Percentiles rank a stretch among this genome's conserved stretches.
Evolutionary conservation across 2,797 vertebrate species (phyloP).

Genomic region (Sciurus carolinensis): DNA sequence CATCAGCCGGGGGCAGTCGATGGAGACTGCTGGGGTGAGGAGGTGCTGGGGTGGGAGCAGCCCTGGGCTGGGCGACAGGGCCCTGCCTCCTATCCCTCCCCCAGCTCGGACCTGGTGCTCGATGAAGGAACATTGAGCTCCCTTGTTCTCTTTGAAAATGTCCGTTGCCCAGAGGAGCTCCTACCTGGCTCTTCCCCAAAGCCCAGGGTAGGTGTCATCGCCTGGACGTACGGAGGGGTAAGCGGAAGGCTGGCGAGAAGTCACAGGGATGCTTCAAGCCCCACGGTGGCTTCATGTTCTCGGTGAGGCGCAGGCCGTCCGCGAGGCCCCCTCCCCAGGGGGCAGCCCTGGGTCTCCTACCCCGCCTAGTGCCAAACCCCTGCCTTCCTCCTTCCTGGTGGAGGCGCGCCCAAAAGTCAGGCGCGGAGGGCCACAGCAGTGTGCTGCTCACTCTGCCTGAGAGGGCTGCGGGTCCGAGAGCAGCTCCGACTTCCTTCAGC

Average conservation of each 20-base stretch:
- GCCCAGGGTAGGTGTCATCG: not conserved
- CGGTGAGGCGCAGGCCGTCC: fast-evolving
- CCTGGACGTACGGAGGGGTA: not conserved
- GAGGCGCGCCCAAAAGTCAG: no score
- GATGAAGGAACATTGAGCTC: not conserved
- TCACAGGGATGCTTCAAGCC: fast-evolving
- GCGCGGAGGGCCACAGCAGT: not conserved
- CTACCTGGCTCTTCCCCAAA: not conserved
- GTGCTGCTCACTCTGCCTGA: not conserved
- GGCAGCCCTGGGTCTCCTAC: fast-evolving
- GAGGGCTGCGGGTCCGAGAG: fast-evolving
- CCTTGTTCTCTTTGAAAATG: not conserved
- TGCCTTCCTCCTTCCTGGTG: not conserved
- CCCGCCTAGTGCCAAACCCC: not conserved
- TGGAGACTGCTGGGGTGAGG: no score
- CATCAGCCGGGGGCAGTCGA: no score
- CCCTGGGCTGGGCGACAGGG: not conserved
- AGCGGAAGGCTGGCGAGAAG: not conserved
- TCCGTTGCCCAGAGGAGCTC: not conserved
- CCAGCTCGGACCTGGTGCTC: not conserved
- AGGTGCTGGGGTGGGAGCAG: not conserved
- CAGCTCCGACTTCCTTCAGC: fast-evolving
- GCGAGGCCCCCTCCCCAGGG: fast-evolving
- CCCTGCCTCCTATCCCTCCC: not conserved
- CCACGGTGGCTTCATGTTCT: fast-evolving